Base-by-base conservation (phyloP, 2,888 invertebrate species). In the Shargacucullia verbasci region DNA sequence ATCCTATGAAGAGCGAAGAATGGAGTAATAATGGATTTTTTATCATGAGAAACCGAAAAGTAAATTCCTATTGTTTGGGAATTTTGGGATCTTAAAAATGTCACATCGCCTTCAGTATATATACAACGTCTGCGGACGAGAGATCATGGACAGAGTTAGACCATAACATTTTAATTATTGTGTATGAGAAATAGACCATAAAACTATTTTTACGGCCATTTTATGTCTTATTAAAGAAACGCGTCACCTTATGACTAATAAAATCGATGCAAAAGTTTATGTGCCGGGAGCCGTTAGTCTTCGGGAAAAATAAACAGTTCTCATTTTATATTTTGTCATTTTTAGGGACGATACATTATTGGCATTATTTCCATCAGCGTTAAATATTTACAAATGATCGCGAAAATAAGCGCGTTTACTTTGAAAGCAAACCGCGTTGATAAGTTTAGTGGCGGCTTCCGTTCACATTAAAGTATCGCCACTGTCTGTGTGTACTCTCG, bases 381-480 rank as follows among this genome's bases (percentile, higher is more conserved):
- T 75, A 61, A 80, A 82, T 84, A 81, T 80, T 80, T 82, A 72
- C 64, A 82, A 85, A 87, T 82, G 80, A 82, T 84, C 78, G 84
- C 87, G 82, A 90, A 90, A 87, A 87, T 89, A 84, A 82, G 80
- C 73, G 60, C 89, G 83, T 87, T 88, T 88, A 81, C 89, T 90
- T 89, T 90, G 89, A 87, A 82, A 86, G 80, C 87, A 73, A 80
- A 70, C 71, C 75, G 87, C 79, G 92, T 83, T 91, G 92, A 92
- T 84, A 82, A 79, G 68, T 92, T 92, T 90, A 92, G 82, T 78
- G 76, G 59, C 71, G 50, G 74, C 83, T 88, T 92, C 92, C 92
- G 90, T 81, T 86, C 79, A 72, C 79, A 81, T 86, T 81, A 77
- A 78, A 82, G 79, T 76, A 63, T 78, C 66, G 76, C 70, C 73